Conservation (phyloP, 2,797 vertebrate species). For the Pipistrellus kuhlii region DNA sequence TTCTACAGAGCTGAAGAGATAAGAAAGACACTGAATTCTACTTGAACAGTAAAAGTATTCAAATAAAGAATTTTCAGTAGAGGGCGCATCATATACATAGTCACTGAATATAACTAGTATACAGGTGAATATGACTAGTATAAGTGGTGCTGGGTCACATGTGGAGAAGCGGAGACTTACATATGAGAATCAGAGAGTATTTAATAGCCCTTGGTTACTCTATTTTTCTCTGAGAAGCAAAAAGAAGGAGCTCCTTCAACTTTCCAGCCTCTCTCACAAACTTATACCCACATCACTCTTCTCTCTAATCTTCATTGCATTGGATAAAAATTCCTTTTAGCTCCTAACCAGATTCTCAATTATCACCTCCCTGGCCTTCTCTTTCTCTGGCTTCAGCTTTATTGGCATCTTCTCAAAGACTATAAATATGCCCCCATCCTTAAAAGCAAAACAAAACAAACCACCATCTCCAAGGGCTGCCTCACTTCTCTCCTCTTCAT, state of each 20-base stretch:
- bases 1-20: background rate
- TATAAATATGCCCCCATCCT: background rate
- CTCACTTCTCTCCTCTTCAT: background rate
- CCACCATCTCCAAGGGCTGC: background rate
- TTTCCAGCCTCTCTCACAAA: background rate
- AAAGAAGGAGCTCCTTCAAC: background rate
- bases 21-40: slow-evolving; percentile 19
- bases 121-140: background rate
- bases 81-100: background rate
- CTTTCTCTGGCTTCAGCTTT: slow-evolving; percentile 34
- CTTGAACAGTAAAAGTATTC: background rate
- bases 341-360: background rate
- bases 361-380: background rate
- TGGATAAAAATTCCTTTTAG: background rate
- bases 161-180: background rate
- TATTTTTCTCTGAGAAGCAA: slow-evolving; percentile 44
- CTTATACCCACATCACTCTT: background rate
- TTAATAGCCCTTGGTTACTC: background rate
- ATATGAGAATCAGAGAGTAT: background rate
- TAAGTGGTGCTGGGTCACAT: background rate
- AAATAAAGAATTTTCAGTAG: slow-evolving; percentile 8
- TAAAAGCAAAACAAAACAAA: background rate
- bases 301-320: background rate
- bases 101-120: background rate
- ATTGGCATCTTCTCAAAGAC: background rate